phyloP scores from a whole-genome alignment of 2,888 invertebrate species.

The Chesias legatella region DNA sequence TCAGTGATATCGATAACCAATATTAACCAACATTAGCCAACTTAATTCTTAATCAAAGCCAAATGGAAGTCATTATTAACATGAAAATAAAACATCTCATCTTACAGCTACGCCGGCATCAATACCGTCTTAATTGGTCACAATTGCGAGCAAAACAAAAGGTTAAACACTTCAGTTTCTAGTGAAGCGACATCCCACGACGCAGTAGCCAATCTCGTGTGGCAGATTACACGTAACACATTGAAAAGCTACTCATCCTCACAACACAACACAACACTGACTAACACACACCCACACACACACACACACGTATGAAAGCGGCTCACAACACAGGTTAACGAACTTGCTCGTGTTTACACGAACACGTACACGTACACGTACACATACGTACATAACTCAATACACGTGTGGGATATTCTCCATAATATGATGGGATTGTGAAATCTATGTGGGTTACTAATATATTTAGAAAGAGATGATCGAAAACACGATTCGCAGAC shows the following conservation, averaged over 20 bases:
- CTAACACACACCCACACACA: constrained; percentile 12
- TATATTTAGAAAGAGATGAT: neutral
- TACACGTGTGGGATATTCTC: constrained; percentile 27
- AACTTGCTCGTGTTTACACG: constrained; percentile 59
- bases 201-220: constrained; percentile 23
- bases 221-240: constrained; percentile 16
- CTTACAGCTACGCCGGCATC: neutral
- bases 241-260: constrained; percentile 1
- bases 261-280: constrained; percentile 18
- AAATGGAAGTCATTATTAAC: neutral
- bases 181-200: constrained; percentile 22
- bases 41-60: neutral
- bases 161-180: constrained; percentile 20
- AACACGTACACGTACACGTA: constrained; percentile 41
- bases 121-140: neutral
- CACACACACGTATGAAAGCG: constrained; percentile 30
- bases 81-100: neutral
- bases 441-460: constrained; percentile 10
- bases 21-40: too few species aligned
- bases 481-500: neutral
- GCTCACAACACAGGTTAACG: constrained; percentile 57
- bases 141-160: constrained; percentile 9
- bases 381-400: constrained; percentile 10
- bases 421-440: constrained; percentile 18
- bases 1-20: too few species aligned